Percentiles rank a stretch among this genome's conserved stretches.
Conservation (phyloP, 2,797 vertebrate species). For the Neosalanx taihuensis region DNA sequence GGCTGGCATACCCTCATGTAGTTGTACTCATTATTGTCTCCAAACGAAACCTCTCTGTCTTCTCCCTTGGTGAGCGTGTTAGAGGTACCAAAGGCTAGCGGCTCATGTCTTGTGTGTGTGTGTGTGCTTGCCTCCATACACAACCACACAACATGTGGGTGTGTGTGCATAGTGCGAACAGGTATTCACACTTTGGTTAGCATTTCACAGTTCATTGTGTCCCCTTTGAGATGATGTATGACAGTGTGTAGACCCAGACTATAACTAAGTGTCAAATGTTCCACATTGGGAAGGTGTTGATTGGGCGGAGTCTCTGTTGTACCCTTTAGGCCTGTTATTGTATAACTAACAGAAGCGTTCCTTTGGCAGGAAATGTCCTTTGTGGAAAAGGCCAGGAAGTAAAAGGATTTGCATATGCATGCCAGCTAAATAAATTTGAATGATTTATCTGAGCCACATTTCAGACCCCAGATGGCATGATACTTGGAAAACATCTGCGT, state of each 20-base stretch:
- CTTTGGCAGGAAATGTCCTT: slow-evolving; percentile 25
- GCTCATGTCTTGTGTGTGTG: not conserved
- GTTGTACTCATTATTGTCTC: not conserved
- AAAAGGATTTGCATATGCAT: slow-evolving; percentile 1
- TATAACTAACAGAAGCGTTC: slow-evolving; percentile 17
- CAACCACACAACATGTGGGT: too few species aligned
- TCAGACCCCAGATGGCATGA: not conserved
- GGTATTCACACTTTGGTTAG: not conserved
- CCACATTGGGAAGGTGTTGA: not conserved
- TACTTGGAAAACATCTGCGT: not conserved
- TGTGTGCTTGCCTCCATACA: not conserved
- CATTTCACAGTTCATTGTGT: not conserved
- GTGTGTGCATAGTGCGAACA: not conserved
- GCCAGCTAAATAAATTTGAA: not conserved
- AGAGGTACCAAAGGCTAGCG: not conserved
- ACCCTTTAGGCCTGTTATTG: not conserved
- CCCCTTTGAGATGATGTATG: not conserved
- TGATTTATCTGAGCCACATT: not conserved
- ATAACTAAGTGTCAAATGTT: slow-evolving; percentile 5
- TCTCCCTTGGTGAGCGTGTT: not conserved
- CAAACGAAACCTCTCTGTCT: not conserved
- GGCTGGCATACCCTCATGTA: not conserved
- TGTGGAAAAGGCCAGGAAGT: slow-evolving; percentile 22
- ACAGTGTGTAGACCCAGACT: too few species aligned
- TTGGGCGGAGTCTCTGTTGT: not conserved